Evolutionary conservation across 2,113 vertebrate genomes (phyloP), one percentile per base, ranked within the genome.

Genomic region (Etheostoma spectabile): DNA sequence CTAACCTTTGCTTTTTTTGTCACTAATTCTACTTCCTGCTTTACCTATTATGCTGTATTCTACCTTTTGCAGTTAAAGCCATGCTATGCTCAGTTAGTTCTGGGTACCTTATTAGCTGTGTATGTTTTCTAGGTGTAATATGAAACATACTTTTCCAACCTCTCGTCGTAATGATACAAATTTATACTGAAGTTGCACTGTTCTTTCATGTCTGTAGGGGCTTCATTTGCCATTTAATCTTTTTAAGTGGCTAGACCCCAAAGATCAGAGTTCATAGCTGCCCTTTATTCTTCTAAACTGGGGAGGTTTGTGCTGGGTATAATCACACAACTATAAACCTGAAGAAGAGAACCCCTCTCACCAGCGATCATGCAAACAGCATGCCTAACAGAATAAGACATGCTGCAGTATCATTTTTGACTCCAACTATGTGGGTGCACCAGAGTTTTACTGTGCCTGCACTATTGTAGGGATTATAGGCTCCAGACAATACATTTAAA

Each of bases 371-470:
- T 73, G 49, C 74, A 77, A 70, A 75, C 38, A 11, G 77, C 83
- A 79, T 89, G 68, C 64, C 85, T 82, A 86, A 90, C 88, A 85
- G 46, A 82, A 89, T 85, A 66, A 49, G 69, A 89, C 89, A 89
- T 82, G 85, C 45, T 81, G 65, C 80, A 35, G 63, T 80, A 88
- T 86, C 65, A 72, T 45, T 67, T 89, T 74, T 76, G 67, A 73
- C 62, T 63, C 45, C 13, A 12, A 71, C 80, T 69, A 27, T 64
- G 74, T 76, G 72, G 74, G 42, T 51, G 38, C 33, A 82, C 49
- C 46, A 57, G 57, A 21, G 45, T 21, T 70, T 60, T 68, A 60
- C 71, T 70, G 51, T 69, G 14, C 22, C 51, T 83, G 35, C 55
- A 19, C 74, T 77, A 18, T 57, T 65, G 61, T 24, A 3, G 19